phyloP scores from a whole-genome alignment of 2,797 vertebrate species.

The Mallotus villosus region DNA sequence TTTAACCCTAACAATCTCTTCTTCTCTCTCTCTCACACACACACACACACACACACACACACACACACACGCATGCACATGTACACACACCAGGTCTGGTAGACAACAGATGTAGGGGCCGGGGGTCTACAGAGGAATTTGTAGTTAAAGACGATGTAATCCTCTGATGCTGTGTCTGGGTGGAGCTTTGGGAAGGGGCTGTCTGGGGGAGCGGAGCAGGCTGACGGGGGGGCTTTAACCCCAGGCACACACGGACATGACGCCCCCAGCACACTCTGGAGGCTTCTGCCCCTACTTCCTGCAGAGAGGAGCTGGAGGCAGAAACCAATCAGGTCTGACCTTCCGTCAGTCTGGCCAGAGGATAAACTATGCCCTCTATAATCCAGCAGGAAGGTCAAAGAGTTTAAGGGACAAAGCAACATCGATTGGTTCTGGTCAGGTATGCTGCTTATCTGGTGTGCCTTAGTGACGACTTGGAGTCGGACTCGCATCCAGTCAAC shows the following conservation, averaged over 20 bases:
- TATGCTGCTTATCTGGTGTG: too few relatives aligned
- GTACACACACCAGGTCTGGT: not conserved
- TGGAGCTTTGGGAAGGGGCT: slow-evolving; percentile 8
- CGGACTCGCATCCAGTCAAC: not conserved
- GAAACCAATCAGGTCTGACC: not conserved
- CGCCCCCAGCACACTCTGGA: not conserved
- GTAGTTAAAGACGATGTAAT: slow-evolving; percentile 53
- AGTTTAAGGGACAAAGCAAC: not conserved
- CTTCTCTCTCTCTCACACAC: too few relatives aligned
- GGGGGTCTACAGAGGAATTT: slow-evolving; percentile 50
- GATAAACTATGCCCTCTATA: not conserved
- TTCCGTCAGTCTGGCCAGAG: not conserved
- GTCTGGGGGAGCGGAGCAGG: not conserved
- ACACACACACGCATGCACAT: not conserved
- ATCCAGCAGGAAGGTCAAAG: not conserved
- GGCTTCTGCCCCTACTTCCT: not conserved
- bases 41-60: not conserved
- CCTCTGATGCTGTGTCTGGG: slow-evolving; percentile 33
- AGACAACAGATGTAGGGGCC: slow-evolving; percentile 51
- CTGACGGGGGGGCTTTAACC: not conserved
- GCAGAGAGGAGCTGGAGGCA: not conserved
- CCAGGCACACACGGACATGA: not conserved
- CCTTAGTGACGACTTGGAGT: not conserved
- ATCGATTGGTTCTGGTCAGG: not conserved
- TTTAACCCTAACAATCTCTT: not conserved